A percentile compares a stretch with the other conserved stretches of the same genome.
Evolutionary conservation across 2,113 vertebrate species (phyloP).

Genomic region (Stegostoma tigrinum): DNA sequence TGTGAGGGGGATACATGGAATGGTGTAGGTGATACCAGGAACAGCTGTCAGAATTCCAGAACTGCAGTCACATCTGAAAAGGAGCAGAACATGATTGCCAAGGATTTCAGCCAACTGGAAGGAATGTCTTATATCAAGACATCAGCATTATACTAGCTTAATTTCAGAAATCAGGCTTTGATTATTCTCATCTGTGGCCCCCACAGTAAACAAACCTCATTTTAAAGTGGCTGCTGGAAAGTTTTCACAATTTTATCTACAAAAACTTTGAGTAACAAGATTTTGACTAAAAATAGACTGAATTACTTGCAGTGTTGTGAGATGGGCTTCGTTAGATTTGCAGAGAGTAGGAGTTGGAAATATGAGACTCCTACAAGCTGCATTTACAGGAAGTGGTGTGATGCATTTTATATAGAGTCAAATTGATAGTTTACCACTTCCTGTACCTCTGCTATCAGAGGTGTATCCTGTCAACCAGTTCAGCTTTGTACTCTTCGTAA

Average conservation of each 20-base stretch:
- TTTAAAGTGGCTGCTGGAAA: neutral
- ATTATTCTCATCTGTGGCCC: neutral
- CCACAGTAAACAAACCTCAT: neutral
- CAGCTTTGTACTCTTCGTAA: neutral
- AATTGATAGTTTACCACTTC: slow-evolving; percentile 2
- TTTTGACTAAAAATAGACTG: neutral
- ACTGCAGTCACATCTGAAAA: neutral
- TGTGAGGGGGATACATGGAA: neutral
- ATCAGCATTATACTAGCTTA: neutral
- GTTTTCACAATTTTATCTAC: neutral
- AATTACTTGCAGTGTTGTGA: neutral
- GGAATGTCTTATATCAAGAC: neutral
- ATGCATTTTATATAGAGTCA: neutral
- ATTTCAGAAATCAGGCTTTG: neutral
- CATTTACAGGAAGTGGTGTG: slow-evolving; percentile 31
- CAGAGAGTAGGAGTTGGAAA: neutral
- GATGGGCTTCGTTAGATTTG: neutral
- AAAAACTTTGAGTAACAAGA: neutral
- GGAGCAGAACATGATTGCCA: neutral
- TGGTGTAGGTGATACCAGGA: neutral
- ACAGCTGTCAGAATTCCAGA: neutral
- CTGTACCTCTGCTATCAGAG: neutral
- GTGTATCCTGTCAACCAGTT: neutral
- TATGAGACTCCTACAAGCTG: neutral
- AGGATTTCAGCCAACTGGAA: neutral